Evolutionary conservation across 2,797 vertebrate genomes (phyloP), one percentile per base, ranked within the genome.

Genomic region (Eremophila alpestris): DNA sequence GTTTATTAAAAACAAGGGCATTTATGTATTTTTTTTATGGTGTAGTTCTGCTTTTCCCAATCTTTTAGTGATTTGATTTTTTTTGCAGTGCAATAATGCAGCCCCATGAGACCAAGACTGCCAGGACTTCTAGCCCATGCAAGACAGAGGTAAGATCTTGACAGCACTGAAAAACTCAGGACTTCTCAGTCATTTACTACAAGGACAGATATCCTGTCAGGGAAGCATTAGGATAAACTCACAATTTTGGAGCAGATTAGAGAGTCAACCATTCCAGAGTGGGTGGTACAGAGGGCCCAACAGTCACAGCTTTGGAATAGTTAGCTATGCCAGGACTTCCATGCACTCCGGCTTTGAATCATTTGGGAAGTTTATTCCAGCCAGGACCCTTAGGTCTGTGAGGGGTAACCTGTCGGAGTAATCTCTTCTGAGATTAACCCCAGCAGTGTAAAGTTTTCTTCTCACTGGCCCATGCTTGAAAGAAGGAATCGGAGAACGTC

Each of bases 1-100:
- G 3, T 43, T 82, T n/a, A 26, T 36, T 41, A 67, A 73, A 70
- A 59, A 11, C 1, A 51, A 65, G 10, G 2, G 7, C 8, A 11
- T 29, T 40, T 48, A 3, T 29, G 7, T 38, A 38, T 16, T 5
- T 46, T 29, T 9, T 29, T 49, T 3, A 27, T 0, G 0, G 34
- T 59, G 12, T 30, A 48, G 15, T 63, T 78, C 10, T 6, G 1
- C 9, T 58, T 67, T 58, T 56, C 17, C 14, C 5, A 27, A 9
- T 36, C 4, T 51, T 71, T 40, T n/a, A 56, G 9, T 36, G 26
- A 36, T 32, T 62, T 27, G 5, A 5, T 38, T 52, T 48, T 54
- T 54, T 51, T 48, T 40, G 46, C 29, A 65, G 38, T 55, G 5
- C 9, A 75, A 49, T 41, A 56, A 13, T 12, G 12, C 13, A 70